Evolutionary conservation across 2,888 invertebrate species (phyloP).

Genomic region (Drosophila anceps): DNA sequence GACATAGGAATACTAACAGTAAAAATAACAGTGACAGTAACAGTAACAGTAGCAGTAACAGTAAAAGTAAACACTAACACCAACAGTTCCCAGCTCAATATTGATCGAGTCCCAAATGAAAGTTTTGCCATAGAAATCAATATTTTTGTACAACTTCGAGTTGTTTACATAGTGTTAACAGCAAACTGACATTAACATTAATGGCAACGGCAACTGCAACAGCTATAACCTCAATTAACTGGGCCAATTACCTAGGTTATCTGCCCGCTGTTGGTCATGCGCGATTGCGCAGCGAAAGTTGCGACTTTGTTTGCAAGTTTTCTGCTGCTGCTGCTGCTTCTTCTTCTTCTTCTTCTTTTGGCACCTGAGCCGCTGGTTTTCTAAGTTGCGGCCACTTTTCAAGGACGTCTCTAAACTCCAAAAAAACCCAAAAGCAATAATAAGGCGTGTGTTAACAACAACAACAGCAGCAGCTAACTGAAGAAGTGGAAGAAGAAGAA

Average conservation of each 20-base stretch:
- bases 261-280: slow-evolving; percentile 8
- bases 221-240: slow-evolving; percentile 11
- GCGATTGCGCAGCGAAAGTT: slow-evolving; percentile 50
- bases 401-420: slow-evolving; percentile 83
- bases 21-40: neutral
- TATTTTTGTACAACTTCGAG: neutral
- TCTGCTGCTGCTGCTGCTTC: neutral
- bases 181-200: neutral
- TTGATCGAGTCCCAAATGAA: neutral
- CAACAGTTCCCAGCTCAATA: neutral
- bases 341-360: slow-evolving; percentile 23
- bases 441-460: slow-evolving; percentile 52
- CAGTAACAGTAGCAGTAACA: neutral
- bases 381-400: slow-evolving; percentile 74
- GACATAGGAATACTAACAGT: neutral
- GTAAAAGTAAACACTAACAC: neutral
- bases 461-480: slow-evolving; percentile 13
- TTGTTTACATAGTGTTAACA: neutral
- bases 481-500: neutral
- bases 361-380: slow-evolving; percentile 50
- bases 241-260: slow-evolving; percentile 9
- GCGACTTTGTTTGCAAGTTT: slow-evolving; percentile 35
- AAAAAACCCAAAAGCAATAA: slow-evolving; percentile 54
- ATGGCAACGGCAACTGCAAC: neutral
- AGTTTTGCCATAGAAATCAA: neutral